Percentiles rank a stretch among this genome's conserved stretches.
Conservation (phyloP, 2,113 vertebrate genomes). For the Gymnogyps californianus region DNA sequence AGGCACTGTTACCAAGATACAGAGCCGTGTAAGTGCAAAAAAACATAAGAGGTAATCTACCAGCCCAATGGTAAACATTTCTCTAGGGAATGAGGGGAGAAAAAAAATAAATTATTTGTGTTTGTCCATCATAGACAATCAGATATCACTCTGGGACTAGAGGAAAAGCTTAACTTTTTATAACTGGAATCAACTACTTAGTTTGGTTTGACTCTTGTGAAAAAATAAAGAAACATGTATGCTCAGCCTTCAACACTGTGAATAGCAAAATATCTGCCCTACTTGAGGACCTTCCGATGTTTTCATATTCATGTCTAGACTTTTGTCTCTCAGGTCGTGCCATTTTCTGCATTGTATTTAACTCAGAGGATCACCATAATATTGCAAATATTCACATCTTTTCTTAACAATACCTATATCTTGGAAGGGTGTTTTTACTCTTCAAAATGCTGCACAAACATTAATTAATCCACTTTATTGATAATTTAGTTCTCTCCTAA, state of each 20-base stretch:
- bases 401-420: background rate
- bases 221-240: background rate
- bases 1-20: background rate
- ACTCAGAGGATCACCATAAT: background rate
- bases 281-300: accelerated
- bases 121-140: background rate
- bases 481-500: background rate
- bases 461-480: background rate
- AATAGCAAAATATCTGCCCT: background rate
- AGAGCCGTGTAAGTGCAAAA: background rate
- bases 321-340: background rate
- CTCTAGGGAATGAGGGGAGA: background rate
- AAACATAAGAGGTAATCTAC: background rate
- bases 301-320: background rate
- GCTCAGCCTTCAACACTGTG: background rate
- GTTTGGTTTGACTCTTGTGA: background rate
- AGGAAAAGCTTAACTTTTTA: background rate
- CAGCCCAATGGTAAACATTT: background rate
- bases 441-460: background rate
- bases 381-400: background rate
- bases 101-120: background rate
- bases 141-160: background rate
- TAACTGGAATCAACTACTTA: background rate
- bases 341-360: background rate
- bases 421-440: background rate